phyloP scores from a whole-genome alignment of 2,113 vertebrate genomes.

The Carettochelys insculpta region DNA sequence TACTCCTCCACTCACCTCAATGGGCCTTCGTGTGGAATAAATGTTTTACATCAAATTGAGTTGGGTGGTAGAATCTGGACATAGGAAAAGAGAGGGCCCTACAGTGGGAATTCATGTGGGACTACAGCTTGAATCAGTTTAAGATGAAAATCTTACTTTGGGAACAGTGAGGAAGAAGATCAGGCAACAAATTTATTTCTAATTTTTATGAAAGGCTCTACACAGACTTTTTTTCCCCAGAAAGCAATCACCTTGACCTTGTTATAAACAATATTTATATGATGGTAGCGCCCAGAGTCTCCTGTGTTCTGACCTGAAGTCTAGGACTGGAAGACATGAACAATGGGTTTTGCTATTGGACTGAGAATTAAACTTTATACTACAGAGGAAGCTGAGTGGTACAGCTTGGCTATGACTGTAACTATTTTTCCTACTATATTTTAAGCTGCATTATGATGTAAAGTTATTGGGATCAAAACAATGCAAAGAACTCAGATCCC shows the following conservation, averaged over 20 bases:
- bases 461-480: fast-evolving
- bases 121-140: neutral
- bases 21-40: neutral
- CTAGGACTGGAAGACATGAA: neutral
- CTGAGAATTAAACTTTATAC: fast-evolving
- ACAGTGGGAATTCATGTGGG: too few species aligned
- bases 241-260: neutral
- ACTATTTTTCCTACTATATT: fast-evolving
- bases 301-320: neutral
- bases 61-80: neutral
- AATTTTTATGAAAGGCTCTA: fast-evolving
- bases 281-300: neutral
- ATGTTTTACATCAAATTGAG: neutral
- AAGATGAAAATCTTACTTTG: neutral
- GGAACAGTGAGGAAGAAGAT: neutral
- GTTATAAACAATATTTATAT: fast-evolving
- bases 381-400: neutral
- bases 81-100: neutral
- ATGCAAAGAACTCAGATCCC: neutral
- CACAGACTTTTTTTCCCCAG: neutral
- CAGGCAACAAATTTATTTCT: neutral
- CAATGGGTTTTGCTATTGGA: neutral
- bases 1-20: neutral
- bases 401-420: too few species aligned
- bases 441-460: neutral